A percentile compares a stretch with the other conserved stretches of the same genome.
Evolutionary conservation across 2,113 vertebrate genomes (phyloP).

Genomic region (Paratilapia polleni): DNA sequence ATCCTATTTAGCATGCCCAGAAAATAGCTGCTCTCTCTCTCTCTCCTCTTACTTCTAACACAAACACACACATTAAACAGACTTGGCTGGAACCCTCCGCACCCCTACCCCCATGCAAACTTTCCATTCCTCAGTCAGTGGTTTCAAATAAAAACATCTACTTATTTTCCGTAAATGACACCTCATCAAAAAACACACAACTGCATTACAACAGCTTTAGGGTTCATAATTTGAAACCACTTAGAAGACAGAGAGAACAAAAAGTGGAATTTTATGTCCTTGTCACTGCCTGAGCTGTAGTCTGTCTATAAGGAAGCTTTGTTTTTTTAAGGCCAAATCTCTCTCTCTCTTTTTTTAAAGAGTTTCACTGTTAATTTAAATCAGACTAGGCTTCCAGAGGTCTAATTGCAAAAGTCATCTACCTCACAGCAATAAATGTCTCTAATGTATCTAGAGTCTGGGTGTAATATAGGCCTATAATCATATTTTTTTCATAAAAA

Average conservation of each 20-base stretch:
- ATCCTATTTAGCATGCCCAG: constrained; percentile 49
- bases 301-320: neutral
- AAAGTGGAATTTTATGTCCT: neutral
- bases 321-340: neutral
- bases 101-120: neutral
- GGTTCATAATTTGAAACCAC: constrained; percentile 15
- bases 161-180: constrained; percentile 36
- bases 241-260: neutral
- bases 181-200: constrained; percentile 18
- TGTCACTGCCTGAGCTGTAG: neutral
- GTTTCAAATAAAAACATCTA: constrained; percentile 58
- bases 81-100: constrained; percentile 20
- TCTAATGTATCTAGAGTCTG: too few relatives aligned
- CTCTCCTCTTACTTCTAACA: constrained; percentile 31
- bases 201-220: neutral
- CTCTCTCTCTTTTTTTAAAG: neutral
- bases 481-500: neutral
- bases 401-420: neutral
- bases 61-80: constrained; percentile 28
- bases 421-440: too few relatives aligned
- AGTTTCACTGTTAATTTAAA: neutral
- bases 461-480: too few relatives aligned
- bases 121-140: constrained; percentile 45
- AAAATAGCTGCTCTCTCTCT: constrained; percentile 29
- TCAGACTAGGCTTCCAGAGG: constrained; percentile 1